Evolutionary conservation across 2,797 vertebrate genomes (phyloP), one percentile per base, ranked within the genome.

Genomic region (Psittacula echo): DNA sequence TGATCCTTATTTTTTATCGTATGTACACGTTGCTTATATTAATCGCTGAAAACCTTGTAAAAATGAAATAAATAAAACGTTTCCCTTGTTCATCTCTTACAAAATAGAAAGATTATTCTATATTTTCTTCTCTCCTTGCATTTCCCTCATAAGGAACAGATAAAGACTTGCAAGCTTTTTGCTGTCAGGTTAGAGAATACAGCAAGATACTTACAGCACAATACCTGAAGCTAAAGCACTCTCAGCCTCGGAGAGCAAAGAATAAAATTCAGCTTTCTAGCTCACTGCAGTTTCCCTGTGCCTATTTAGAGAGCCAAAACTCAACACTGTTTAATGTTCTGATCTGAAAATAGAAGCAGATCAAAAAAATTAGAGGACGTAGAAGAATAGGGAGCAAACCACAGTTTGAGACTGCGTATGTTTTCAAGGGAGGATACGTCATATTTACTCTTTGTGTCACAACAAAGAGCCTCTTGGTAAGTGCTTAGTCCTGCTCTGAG

Each of bases 321-420:
- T 21, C 68, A 85, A 74, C 29, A 51, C 34, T 62, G 20, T 85
- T 92, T 47, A 85, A 77, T 70, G 68, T 85, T 91, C 87, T 81
- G 71, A 91, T 44, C 54, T 86, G 48, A 96, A 96, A 95, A 92
- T 70, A 93, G 91, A 85, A 92, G 48, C 37, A 56, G 66, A 74
- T 78, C 3, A 27, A 74, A 72, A 78, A 62, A 81, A 66, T 23
- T 26, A 76, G 34, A 37, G 37, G 13, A 45, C 16, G 3, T n/a
- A 47, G 50, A 94, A 82, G 60, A 87, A 64, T 24, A 24, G 26
- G 53, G 50, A 80, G 39, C 1, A 2, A 89, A 68, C 27, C 14
- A 23, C 48, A 42, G 8, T 68, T 87, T 53, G 56, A 83, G 51
- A 76, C 7, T 19, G 11, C 9, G 14, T 0, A 0, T 13, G 11